These are phyloP conservation scores for Brachionus rubens DNA, from an alignment of 1,140 invertebrate species.

Conservation along the genomic window DNA sequence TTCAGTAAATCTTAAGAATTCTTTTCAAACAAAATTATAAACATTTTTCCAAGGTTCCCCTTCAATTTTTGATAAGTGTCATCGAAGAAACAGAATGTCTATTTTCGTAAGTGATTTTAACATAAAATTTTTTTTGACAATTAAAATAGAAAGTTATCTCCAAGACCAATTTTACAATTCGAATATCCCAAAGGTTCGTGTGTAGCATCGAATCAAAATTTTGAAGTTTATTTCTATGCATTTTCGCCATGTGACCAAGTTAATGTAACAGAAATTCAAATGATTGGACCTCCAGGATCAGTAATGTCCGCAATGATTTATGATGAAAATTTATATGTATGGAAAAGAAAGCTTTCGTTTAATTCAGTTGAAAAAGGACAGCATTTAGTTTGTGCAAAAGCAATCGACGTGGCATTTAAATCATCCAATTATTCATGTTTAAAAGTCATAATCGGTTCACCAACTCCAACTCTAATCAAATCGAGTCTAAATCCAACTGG, in stretches of 20 bases:
- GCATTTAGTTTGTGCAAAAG: constrained; percentile 4
- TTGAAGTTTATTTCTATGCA: neutral
- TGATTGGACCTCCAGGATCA: constrained; percentile 7
- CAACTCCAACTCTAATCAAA: neutral
- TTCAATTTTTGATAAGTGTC: constrained; percentile 17
- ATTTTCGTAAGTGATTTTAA: neutral
- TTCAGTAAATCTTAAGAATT: neutral
- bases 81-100: constrained; percentile 22
- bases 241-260: neutral
- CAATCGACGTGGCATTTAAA: neutral
- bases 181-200: constrained; percentile 15
- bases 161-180: neutral
- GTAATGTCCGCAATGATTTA: neutral
- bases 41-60: neutral
- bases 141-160: neutral
- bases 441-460: neutral
- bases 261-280: constrained; percentile 43
- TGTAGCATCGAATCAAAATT: neutral
- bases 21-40: neutral
- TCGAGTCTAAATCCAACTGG: constrained; percentile 10
- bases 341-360: neutral
- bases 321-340: neutral
- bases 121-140: neutral
- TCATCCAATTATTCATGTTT: constrained; percentile 15
- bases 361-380: neutral